A percentile compares a stretch with the other conserved stretches of the same genome.
These are phyloP conservation scores for Euzophera pinguis DNA, from an alignment of 2,888 invertebrate species.

Conservation along the genomic window DNA sequence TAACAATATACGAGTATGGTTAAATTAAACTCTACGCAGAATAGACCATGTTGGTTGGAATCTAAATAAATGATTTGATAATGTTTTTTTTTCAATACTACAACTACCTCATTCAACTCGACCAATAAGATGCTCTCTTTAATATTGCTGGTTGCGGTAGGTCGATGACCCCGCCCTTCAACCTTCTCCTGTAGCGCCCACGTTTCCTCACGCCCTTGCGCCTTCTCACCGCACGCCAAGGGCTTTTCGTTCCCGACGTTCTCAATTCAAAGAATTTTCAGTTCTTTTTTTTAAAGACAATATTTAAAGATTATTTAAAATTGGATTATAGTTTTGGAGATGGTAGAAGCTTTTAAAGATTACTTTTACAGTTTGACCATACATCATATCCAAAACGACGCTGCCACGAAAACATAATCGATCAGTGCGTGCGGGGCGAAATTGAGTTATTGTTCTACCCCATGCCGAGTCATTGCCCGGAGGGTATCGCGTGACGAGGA, in stretches of 20 bases:
- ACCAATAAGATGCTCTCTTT: conserved; percentile 37
- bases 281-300: background rate
- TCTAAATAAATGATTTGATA: too few species aligned
- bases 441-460: conserved; percentile 4
- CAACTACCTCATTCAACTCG: background rate
- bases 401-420: background rate
- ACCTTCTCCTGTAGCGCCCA: conserved; percentile 21
- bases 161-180: conserved; percentile 41
- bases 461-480: background rate
- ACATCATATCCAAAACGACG: background rate
- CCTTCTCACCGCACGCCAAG: conserved; percentile 2
- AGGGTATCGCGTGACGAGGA: background rate
- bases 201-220: conserved; percentile 21
- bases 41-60: too few species aligned
- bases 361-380: background rate
- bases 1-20: too few species aligned
- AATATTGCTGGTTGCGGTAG: conserved; percentile 27
- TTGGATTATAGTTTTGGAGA: background rate
- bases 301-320: background rate
- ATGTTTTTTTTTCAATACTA: background rate
- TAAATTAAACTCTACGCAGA: too few species aligned
- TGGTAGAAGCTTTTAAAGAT: too few species aligned
- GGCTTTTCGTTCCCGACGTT: conserved; percentile 6
- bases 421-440: background rate
- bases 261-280: conserved; percentile 1